Evolutionary conservation across 2,113 vertebrate genomes (phyloP).

Genomic region (Hippolais icterina): DNA sequence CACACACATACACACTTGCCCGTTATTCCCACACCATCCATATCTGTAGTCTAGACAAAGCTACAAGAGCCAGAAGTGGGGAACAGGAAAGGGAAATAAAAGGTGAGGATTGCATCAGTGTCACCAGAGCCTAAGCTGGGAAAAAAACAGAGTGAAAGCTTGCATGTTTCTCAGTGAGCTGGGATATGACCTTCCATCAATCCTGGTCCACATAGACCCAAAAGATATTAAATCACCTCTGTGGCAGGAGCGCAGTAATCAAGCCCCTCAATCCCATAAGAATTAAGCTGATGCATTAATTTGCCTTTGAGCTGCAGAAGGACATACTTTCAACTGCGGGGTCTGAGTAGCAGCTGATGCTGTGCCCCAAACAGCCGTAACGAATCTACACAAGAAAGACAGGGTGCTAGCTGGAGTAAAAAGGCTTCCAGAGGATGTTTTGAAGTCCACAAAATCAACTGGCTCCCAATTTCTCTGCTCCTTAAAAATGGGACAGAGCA

Average conservation of each 20-base stretch:
- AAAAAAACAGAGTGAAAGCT: neutral
- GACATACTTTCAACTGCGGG: neutral
- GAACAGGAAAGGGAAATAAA: constrained; percentile 45
- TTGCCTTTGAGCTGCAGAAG: constrained; percentile 20
- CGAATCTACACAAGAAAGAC: neutral
- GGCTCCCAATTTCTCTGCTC: neutral
- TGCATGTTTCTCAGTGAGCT: neutral
- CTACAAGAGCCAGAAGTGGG: neutral
- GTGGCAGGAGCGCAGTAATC: constrained; percentile 14
- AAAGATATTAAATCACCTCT: constrained; percentile 52
- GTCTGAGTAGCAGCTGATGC: neutral
- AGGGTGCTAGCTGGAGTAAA: neutral
- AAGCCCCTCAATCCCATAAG: neutral
- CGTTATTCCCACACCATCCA: neutral
- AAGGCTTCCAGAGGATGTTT: neutral
- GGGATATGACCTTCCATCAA: constrained; percentile 36
- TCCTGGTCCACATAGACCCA: neutral
- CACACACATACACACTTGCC: neutral
- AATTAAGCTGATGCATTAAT: neutral
- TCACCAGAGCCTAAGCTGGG: constrained; percentile 13
- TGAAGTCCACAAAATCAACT: neutral
- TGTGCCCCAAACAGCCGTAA: constrained; percentile 31
- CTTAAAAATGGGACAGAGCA: neutral
- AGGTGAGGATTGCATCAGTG: constrained; percentile 48
- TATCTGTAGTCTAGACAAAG: constrained; percentile 27